Evolutionary conservation across 2,888 invertebrate genomes (phyloP).

Genomic region (Drosophila neonasuta): DNA sequence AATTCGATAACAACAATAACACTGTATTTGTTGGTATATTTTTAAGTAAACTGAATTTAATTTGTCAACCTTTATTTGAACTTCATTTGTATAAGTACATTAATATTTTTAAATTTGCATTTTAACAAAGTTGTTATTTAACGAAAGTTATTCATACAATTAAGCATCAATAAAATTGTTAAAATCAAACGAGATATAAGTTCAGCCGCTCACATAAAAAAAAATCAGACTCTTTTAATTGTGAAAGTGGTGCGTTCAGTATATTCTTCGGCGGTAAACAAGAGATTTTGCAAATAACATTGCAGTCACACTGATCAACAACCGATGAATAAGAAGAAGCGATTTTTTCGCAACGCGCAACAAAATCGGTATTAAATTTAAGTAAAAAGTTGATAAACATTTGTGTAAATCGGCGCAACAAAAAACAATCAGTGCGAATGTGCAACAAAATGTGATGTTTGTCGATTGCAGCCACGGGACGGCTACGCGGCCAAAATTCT

Average conservation of each 20-base stretch:
- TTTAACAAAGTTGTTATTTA: background rate
- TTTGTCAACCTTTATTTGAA: no score
- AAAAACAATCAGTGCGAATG: constrained; percentile 36
- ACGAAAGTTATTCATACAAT: background rate
- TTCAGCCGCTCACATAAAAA: background rate
- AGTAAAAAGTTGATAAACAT: constrained; percentile 53
- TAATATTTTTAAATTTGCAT: background rate
- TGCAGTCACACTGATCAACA: constrained; percentile 20
- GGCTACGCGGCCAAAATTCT: constrained; percentile 54
- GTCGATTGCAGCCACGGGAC: constrained; percentile 43
- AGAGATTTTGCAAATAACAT: background rate
- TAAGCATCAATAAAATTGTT: background rate
- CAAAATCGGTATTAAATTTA: constrained; percentile 61
- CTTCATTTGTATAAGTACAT: background rate
- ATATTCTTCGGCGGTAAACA: background rate
- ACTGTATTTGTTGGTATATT: background rate
- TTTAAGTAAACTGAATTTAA: background rate
- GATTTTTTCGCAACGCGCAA: constrained; percentile 73
- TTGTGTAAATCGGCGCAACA: constrained; percentile 25
- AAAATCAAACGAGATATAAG: background rate
- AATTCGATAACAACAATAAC: background rate
- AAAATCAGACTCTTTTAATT: background rate
- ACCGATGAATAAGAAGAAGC: constrained; percentile 60
- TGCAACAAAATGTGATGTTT: constrained; percentile 65
- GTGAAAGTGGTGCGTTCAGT: background rate